Conservation (phyloP, 2,888 invertebrate genomes). For the Leptinotarsa tumamoca region DNA sequence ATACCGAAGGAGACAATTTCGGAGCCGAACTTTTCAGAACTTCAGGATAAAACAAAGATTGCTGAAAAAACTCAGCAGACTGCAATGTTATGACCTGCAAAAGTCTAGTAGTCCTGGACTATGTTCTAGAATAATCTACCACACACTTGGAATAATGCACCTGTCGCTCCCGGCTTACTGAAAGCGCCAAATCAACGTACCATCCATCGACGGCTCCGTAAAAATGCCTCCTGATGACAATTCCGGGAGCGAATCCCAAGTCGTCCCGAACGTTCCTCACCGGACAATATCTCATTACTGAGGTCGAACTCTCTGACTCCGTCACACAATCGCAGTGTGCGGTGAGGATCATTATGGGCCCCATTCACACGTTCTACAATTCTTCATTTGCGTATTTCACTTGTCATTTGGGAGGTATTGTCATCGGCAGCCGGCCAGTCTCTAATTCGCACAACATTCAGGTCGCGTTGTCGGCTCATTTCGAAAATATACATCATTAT, state of each 20-base stretch:
- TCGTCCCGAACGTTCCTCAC: constrained; percentile 34
- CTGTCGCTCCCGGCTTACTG: background rate
- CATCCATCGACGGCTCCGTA: background rate
- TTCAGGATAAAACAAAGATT: too few species aligned
- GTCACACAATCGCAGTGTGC: constrained; percentile 54
- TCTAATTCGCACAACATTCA: constrained; percentile 22
- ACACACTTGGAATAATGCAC: too few species aligned
- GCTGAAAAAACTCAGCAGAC: too few species aligned
- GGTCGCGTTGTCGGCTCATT: constrained; percentile 17
- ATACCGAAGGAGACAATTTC: too few species aligned
- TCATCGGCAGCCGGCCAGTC: constrained; percentile 50
- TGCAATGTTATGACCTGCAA: too few species aligned
- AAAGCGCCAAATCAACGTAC: background rate
- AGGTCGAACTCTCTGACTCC: constrained; percentile 50
- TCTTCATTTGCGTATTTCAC: constrained; percentile 71
- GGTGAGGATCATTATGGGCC: constrained; percentile 65
- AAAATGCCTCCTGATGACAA: background rate
- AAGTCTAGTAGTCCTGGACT: too few species aligned
- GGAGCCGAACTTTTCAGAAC: too few species aligned
- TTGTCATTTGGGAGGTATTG: constrained; percentile 69
- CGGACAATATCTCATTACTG: constrained; percentile 60
- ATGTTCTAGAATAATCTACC: too few species aligned
- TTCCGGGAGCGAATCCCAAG: constrained; percentile 27
- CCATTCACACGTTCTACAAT: constrained; percentile 68
- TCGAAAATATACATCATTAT: constrained; percentile 19